phyloP scores from a whole-genome alignment of 1,140 invertebrate species.

The Lordiphosa collinella region DNA sequence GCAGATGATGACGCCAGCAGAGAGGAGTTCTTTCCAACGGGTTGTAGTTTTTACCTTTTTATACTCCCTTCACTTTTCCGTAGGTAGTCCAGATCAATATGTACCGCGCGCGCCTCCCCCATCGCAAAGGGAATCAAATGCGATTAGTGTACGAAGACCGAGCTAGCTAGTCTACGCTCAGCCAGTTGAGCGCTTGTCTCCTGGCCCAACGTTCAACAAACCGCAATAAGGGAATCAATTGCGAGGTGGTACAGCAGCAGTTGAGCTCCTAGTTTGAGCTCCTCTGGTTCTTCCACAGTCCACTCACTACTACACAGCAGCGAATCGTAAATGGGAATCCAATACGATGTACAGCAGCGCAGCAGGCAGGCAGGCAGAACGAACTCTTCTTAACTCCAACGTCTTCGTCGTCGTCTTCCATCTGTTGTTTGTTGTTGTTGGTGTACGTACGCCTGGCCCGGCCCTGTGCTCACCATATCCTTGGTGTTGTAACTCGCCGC shows the following conservation, averaged over 20 bases:
- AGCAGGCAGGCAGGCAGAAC: conserved; percentile 35
- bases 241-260: conserved; percentile 71
- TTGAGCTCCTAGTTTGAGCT: conserved; percentile 31
- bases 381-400: too few relatives aligned
- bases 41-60: conserved; percentile 28
- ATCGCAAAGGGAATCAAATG: conserved; percentile 77
- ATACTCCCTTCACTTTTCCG: conserved; percentile 14
- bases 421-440: conserved; percentile 18
- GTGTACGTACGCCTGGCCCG: conserved; percentile 10
- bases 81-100: conserved; percentile 38
- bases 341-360: conserved; percentile 66
- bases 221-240: conserved; percentile 71
- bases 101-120: conserved; percentile 16
- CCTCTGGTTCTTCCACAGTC: conserved; percentile 18
- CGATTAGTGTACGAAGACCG: conserved; percentile 71
- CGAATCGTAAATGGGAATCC: conserved; percentile 64
- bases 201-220: conserved; percentile 65
- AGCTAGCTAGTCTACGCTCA: conserved; percentile 48
- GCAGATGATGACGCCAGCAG: conserved; percentile 17
- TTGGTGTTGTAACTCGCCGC: not conserved
- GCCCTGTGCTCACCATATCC: not conserved
- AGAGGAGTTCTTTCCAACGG: conserved; percentile 20
- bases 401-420: too few relatives aligned
- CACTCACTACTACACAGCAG: conserved; percentile 17
- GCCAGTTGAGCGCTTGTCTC: conserved; percentile 71